Percentiles rank a stretch among this genome's conserved stretches.
Conservation (phyloP, 1,140 invertebrate species). For the Luehdorfia chinensis region DNA sequence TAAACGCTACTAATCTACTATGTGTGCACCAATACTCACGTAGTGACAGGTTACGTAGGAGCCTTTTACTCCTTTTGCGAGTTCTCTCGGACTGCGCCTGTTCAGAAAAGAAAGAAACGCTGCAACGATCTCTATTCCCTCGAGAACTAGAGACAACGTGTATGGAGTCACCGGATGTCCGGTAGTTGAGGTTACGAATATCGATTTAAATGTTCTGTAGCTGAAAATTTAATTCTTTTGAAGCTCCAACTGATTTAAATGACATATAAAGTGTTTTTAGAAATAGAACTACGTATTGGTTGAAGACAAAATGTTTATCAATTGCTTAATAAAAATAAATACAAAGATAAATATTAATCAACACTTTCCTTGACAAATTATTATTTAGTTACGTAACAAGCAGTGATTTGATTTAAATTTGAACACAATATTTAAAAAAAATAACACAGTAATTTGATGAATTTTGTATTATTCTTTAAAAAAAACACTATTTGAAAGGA, state of each 20-base stretch:
- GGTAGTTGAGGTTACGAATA: constrained; percentile 40
- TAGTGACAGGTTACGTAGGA: constrained; percentile 77
- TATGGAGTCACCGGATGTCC: constrained; percentile 73
- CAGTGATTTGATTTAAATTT: constrained; percentile 31
- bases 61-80: constrained; percentile 77
- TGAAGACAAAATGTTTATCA: not conserved
- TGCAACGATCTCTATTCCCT: constrained; percentile 68
- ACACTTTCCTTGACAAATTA: constrained; percentile 7
- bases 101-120: constrained; percentile 77
- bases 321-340: not conserved
- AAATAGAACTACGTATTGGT: constrained; percentile 3
- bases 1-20: constrained; percentile 10
- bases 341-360: constrained; percentile 6
- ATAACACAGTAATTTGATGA: constrained; percentile 63
- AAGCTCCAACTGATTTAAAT: not conserved
- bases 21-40: constrained; percentile 64
- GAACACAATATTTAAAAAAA: constrained; percentile 48
- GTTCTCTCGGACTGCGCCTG: constrained; percentile 75
- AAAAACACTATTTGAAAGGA: constrained; percentile 63
- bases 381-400: constrained; percentile 1
- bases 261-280: not conserved
- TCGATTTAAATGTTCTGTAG: constrained; percentile 47
- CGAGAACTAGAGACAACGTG: constrained; percentile 67
- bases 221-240: constrained; percentile 21
- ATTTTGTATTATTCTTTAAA: constrained; percentile 49